phyloP scores from a whole-genome alignment of 2,888 invertebrate species.

The Escarpia spicata region DNA sequence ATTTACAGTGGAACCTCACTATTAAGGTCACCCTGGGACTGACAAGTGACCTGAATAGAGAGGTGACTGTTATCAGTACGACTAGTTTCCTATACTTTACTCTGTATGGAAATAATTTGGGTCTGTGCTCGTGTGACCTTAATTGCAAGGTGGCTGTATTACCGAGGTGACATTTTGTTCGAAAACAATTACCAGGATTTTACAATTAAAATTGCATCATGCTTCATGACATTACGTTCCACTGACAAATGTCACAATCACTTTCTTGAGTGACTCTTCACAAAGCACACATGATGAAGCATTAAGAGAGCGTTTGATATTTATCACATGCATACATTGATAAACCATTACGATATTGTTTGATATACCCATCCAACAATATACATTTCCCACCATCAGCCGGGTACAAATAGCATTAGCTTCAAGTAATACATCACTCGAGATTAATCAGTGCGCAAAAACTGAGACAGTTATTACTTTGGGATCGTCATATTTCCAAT shows the following conservation, averaged over 20 bases:
- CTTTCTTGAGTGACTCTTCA: background rate
- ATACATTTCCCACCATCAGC: background rate
- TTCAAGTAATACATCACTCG: background rate
- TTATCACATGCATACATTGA: background rate
- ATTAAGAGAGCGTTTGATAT: background rate
- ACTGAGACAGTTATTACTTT: background rate
- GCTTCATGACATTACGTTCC: background rate
- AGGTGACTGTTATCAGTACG: too few species aligned
- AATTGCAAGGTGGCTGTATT: too few species aligned
- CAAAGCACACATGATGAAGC: background rate
- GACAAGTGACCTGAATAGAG: too few species aligned
- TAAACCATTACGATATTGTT: background rate
- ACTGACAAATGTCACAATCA: background rate
- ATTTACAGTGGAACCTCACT: too few species aligned
- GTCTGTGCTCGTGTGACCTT: too few species aligned
- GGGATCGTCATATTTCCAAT: slow-evolving; percentile 9
- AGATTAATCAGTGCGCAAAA: slow-evolving; percentile 6
- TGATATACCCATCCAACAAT: background rate
- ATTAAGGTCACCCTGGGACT: too few species aligned
- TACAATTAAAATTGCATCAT: background rate
- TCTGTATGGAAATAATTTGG: too few species aligned
- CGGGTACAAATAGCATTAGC: background rate
- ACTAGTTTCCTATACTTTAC: too few species aligned
- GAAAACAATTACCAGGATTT: background rate
- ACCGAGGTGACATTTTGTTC: too few species aligned